phyloP scores from a whole-genome alignment of 1,140 invertebrate species.

The Choristoneura fumiferana region DNA sequence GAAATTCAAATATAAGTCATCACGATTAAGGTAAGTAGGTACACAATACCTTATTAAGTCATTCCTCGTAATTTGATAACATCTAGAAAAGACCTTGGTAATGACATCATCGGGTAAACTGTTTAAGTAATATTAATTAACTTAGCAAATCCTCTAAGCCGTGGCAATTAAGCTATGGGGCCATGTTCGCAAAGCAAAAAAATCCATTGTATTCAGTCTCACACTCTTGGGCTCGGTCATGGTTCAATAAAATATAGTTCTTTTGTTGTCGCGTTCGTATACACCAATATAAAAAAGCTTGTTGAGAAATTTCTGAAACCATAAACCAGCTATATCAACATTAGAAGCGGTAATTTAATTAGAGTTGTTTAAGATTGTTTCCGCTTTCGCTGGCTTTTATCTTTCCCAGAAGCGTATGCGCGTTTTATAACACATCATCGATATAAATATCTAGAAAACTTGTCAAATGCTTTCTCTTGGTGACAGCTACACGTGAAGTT shows the following conservation, averaged over 20 bases:
- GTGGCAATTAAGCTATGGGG: conserved; percentile 10
- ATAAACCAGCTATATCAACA: background rate
- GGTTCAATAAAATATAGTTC: conserved; percentile 1
- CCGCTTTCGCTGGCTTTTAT: conserved; percentile 23
- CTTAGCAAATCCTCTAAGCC: conserved; percentile 7
- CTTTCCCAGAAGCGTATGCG: too few species aligned
- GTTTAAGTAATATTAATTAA: conserved; percentile 9
- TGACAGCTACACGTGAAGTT: too few species aligned
- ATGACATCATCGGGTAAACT: conserved; percentile 27
- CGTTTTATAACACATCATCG: too few species aligned
- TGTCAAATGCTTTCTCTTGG: too few species aligned
- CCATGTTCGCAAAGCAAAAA: background rate
- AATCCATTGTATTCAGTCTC: conserved; percentile 8
- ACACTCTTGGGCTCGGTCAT: conserved; percentile 11
- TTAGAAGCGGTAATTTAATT: conserved; percentile 6
- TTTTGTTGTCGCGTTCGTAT: background rate
- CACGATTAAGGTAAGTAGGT: too few species aligned
- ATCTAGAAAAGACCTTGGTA: conserved; percentile 24
- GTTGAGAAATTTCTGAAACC: background rate
- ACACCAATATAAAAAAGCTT: background rate
- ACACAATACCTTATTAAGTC: background rate
- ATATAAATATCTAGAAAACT: too few species aligned
- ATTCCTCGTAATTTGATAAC: too few species aligned
- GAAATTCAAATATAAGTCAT: too few species aligned
- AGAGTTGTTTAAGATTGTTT: background rate